A percentile compares a stretch with the other conserved stretches of the same genome.
phyloP scores from a whole-genome alignment of 2,888 invertebrate species.

The Synergus laeviventris region DNA sequence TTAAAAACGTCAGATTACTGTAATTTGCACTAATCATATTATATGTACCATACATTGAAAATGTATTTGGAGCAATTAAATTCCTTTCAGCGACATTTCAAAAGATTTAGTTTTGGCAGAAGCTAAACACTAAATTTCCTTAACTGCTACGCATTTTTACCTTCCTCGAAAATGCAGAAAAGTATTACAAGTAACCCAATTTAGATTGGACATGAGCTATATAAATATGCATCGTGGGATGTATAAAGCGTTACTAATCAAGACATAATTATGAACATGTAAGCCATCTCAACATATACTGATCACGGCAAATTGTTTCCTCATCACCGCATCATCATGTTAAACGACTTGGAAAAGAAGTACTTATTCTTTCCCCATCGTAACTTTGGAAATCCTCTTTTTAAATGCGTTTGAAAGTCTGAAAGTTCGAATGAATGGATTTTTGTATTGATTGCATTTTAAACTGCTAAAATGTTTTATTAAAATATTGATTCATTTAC shows the following conservation, averaged over 20 bases:
- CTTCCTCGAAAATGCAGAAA: background rate
- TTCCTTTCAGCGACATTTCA: background rate
- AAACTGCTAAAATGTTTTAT: too few relatives aligned
- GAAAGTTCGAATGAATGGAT: too few relatives aligned
- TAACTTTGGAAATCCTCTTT: background rate
- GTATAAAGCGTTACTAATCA: slow-evolving; percentile 62
- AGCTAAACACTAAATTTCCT: background rate
- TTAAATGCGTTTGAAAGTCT: background rate
- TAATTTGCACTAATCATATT: slow-evolving; percentile 28
- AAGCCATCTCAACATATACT: slow-evolving; percentile 26
- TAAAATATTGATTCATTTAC: too few relatives aligned
- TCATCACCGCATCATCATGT: slow-evolving; percentile 28
- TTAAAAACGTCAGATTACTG: slow-evolving; percentile 29
- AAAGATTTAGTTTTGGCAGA: background rate
- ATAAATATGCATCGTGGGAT: slow-evolving; percentile 60
- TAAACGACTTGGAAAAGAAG: slow-evolving; percentile 33
- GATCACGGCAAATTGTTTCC: slow-evolving; percentile 33
- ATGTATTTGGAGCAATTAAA: slow-evolving; percentile 12
- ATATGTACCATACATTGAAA: background rate
- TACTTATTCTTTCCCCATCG: slow-evolving; percentile 27
- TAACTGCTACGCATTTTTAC: slow-evolving; percentile 4
- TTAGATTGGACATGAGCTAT: slow-evolving; percentile 47
- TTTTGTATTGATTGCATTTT: too few relatives aligned
- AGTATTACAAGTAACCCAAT: background rate
- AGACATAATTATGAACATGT: slow-evolving; percentile 51